These are phyloP conservation scores for Allacma fusca DNA, from an alignment of 2,888 invertebrate genomes.

Conservation along the genomic window DNA sequence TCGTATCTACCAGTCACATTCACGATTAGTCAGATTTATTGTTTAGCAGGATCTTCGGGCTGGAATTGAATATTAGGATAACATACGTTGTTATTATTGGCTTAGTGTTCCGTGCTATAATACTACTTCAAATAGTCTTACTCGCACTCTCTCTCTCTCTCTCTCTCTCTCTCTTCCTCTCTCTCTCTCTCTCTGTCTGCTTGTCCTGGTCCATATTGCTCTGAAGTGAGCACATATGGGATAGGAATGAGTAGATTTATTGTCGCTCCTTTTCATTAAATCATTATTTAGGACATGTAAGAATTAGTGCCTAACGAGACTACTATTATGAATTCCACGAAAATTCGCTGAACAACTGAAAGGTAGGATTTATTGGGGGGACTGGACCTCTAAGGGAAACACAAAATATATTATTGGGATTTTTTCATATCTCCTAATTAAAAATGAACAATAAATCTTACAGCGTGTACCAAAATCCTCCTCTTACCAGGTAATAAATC, in stretches of 20 bases:
- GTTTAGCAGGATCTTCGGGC: neutral
- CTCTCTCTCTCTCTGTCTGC: too few species aligned
- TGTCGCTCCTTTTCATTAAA: constrained; percentile 25
- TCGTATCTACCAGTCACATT: neutral
- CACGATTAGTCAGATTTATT: constrained; percentile 24
- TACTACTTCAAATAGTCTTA: neutral
- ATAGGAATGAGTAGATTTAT: constrained; percentile 14
- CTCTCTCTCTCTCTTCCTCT: neutral
- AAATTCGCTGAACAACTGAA: neutral
- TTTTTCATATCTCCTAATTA: neutral
- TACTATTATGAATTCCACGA: neutral
- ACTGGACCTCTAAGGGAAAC: neutral
- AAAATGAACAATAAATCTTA: constrained; percentile 8
- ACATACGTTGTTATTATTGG: constrained; percentile 15
- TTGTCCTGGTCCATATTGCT: neutral
- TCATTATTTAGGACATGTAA: constrained; percentile 21
- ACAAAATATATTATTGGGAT: neutral
- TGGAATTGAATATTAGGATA: neutral
- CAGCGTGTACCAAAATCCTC: neutral
- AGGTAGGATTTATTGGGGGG: neutral
- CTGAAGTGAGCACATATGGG: neutral
- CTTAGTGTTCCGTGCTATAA: neutral
- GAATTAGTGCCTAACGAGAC: neutral
- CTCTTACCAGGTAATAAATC: neutral
- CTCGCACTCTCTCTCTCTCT: neutral